Percentiles rank a stretch among this genome's conserved stretches.
Evolutionary conservation across 2,113 vertebrate genomes (phyloP).

Genomic region (Sphyrna mokarran): DNA sequence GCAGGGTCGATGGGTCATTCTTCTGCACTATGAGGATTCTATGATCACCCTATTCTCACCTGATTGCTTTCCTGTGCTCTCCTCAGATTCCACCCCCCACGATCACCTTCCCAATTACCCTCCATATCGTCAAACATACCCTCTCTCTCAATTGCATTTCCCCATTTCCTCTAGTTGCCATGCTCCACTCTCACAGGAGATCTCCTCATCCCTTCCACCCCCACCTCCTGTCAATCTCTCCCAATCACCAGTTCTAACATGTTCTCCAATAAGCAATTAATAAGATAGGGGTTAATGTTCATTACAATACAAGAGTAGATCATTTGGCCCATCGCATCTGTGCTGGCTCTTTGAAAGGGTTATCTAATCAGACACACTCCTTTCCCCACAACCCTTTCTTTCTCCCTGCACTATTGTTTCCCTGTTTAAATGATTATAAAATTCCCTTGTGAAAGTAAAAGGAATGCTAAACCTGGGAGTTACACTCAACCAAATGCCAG

Average conservation of each 20-base stretch:
- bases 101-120: background rate
- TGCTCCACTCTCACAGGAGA: too few species aligned
- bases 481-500: background rate
- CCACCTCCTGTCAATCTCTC: background rate
- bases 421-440: background rate
- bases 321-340: background rate
- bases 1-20: too few species aligned
- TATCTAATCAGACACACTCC: background rate
- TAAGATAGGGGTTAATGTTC: background rate
- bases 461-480: background rate
- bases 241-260: background rate
- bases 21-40: too few species aligned
- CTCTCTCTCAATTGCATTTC: background rate
- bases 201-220: too few species aligned
- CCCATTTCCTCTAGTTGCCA: background rate
- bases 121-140: background rate
- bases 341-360: background rate
- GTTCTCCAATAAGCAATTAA: background rate
- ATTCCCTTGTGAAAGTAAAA: background rate
- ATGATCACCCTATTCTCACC: background rate
- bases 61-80: background rate
- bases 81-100: background rate
- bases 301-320: background rate
- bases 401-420: background rate
- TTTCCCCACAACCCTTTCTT: background rate